Evolutionary conservation across 1,140 invertebrate genomes (phyloP).

Genomic region (Apis laboriosa): DNA sequence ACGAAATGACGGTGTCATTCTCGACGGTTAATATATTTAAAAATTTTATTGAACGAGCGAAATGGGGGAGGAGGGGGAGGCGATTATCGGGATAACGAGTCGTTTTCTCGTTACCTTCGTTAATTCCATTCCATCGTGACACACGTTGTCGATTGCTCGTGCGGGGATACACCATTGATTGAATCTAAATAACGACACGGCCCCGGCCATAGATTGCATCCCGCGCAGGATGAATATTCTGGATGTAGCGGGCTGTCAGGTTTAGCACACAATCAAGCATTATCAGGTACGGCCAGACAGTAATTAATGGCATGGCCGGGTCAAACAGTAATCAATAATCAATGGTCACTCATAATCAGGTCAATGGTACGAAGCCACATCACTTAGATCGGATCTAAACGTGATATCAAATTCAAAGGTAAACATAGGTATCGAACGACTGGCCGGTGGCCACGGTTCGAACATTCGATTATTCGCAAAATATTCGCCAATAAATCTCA

Average conservation of each 20-base stretch:
- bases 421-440: slow-evolving; percentile 28
- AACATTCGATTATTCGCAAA: background rate
- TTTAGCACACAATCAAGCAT: slow-evolving; percentile 67
- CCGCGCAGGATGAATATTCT: slow-evolving; percentile 61
- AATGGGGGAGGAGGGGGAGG: background rate
- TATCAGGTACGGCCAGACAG: slow-evolving; percentile 63
- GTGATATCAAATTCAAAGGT: slow-evolving; percentile 46
- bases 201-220: slow-evolving; percentile 49
- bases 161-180: slow-evolving; percentile 16
- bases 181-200: slow-evolving; percentile 54
- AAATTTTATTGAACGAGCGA: background rate
- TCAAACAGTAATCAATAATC: slow-evolving; percentile 68
- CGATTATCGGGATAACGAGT: background rate
- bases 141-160: slow-evolving; percentile 13
- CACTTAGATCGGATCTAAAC: slow-evolving; percentile 54
- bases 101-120: background rate
- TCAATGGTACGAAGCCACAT: slow-evolving; percentile 56
- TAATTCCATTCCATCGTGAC: slow-evolving; percentile 15
- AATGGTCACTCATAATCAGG: slow-evolving; percentile 66
- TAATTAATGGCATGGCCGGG: slow-evolving; percentile 62
- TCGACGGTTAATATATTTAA: background rate
- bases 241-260: slow-evolving; percentile 58
- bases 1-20: too few relatives aligned
- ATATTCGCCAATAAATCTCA: background rate
- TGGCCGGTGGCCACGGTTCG: background rate